These are phyloP conservation scores for Lineus longissimus DNA, from an alignment of 1,140 invertebrate species.

Conservation along the genomic window DNA sequence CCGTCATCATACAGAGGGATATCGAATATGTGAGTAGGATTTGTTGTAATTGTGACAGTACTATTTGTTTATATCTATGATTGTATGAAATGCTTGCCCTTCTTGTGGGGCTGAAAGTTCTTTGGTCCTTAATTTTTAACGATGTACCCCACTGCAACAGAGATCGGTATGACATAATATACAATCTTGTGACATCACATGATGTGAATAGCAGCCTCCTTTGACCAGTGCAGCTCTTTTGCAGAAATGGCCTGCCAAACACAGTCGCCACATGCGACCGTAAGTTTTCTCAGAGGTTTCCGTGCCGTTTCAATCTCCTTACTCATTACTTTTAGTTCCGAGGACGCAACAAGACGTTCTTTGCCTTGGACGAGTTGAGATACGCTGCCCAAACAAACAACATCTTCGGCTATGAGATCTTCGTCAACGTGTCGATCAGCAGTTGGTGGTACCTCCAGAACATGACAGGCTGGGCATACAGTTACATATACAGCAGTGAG, in stretches of 20 bases:
- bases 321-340: constrained; percentile 67
- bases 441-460: constrained; percentile 84
- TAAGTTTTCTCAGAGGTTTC: too few relatives aligned
- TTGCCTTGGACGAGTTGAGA: constrained; percentile 72
- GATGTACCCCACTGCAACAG: too few relatives aligned
- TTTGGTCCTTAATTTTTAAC: too few relatives aligned
- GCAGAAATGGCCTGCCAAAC: too few relatives aligned
- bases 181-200: too few relatives aligned
- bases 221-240: too few relatives aligned
- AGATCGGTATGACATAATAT: too few relatives aligned
- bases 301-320: too few relatives aligned
- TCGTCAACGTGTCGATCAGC: constrained; percentile 71
- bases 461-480: constrained; percentile 76
- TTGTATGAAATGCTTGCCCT: too few relatives aligned
- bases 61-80: constrained; percentile 3
- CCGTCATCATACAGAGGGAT: constrained; percentile 20
- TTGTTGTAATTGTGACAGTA: background rate
- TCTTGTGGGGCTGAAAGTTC: too few relatives aligned
- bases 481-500: constrained; percentile 81
- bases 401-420: constrained; percentile 76
- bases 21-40: constrained; percentile 31
- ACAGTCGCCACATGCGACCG: too few relatives aligned
- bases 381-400: constrained; percentile 57
- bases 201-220: too few relatives aligned
- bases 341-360: constrained; percentile 79